Conservation (phyloP, 1,140 invertebrate species). For the Sycophaga agraensis region DNA sequence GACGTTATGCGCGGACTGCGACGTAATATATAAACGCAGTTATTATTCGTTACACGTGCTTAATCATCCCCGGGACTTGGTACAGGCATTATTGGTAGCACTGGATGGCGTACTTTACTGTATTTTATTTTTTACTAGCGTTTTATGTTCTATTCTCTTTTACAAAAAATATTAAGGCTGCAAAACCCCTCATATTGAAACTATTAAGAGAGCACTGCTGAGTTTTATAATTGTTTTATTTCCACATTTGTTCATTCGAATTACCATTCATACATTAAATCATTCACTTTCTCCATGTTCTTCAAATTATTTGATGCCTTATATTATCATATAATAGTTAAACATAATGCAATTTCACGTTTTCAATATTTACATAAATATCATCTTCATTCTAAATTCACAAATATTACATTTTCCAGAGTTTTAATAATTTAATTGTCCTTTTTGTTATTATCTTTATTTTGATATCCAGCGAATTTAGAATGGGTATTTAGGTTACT, state of each 20-base stretch:
- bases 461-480: constrained; percentile 41
- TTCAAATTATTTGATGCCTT: constrained; percentile 20
- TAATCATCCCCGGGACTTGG: constrained; percentile 41
- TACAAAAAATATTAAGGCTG: constrained; percentile 29
- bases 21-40: constrained; percentile 14
- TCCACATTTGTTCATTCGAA: constrained; percentile 23
- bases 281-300: constrained; percentile 8
- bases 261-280: constrained; percentile 13
- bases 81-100: constrained; percentile 57
- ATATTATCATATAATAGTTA: constrained; percentile 31
- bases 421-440: constrained; percentile 50
- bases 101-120: constrained; percentile 46
- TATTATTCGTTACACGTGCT: constrained; percentile 13
- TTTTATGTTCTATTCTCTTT: constrained; percentile 29
- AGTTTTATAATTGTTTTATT: constrained; percentile 29
- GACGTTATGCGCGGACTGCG: constrained; percentile 32
- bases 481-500: constrained; percentile 28
- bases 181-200: constrained; percentile 18
- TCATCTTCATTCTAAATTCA: constrained; percentile 44
- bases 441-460: constrained; percentile 33
- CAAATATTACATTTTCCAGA: constrained; percentile 46
- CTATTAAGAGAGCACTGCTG: constrained; percentile 40
- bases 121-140: constrained; percentile 14
- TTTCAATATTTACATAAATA: constrained; percentile 50
- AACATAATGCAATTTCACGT: constrained; percentile 36